Conservation (phyloP, 2,888 invertebrate species). For the Trypoxylon attenuatum region DNA sequence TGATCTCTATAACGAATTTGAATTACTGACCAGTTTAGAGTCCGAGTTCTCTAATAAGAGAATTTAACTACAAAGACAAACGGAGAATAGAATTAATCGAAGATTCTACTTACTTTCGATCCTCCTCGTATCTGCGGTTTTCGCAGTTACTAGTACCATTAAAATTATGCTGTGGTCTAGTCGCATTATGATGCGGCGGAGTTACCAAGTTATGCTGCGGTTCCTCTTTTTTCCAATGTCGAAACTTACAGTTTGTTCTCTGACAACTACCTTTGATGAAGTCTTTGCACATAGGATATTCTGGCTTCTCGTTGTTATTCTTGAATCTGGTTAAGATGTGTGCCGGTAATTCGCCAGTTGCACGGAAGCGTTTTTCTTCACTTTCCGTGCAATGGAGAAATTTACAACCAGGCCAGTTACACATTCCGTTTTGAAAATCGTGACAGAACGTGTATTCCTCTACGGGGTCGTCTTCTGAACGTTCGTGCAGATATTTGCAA, state of each 20-base stretch:
- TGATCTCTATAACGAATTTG: too few species aligned
- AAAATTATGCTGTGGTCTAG: constrained; percentile 64
- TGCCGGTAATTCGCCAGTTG: constrained; percentile 83
- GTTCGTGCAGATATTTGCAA: constrained; percentile 77
- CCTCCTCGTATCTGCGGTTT: constrained; percentile 67
- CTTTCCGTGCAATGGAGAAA: constrained; percentile 87
- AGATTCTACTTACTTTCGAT: constrained; percentile 61
- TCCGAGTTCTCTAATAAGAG: too few species aligned
- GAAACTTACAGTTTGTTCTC: constrained; percentile 66
- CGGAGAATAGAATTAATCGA: too few species aligned
- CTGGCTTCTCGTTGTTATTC: constrained; percentile 69
- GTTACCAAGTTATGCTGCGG: constrained; percentile 61
- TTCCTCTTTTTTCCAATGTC: constrained; percentile 67
- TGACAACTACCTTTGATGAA: constrained; percentile 76
- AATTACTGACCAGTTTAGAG: too few species aligned
- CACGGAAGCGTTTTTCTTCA: constrained; percentile 85
- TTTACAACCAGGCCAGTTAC: constrained; percentile 83
- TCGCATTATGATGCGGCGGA: constrained; percentile 57
- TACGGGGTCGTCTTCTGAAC: constrained; percentile 69
- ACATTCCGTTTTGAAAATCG: constrained; percentile 85
- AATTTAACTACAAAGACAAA: too few species aligned
- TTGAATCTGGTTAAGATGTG: constrained; percentile 72
- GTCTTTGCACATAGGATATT: constrained; percentile 76
- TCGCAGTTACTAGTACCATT: constrained; percentile 59
- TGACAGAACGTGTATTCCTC: constrained; percentile 78